Base-by-base conservation (phyloP, 1,140 invertebrate species). In the Physella acuta region DNA sequence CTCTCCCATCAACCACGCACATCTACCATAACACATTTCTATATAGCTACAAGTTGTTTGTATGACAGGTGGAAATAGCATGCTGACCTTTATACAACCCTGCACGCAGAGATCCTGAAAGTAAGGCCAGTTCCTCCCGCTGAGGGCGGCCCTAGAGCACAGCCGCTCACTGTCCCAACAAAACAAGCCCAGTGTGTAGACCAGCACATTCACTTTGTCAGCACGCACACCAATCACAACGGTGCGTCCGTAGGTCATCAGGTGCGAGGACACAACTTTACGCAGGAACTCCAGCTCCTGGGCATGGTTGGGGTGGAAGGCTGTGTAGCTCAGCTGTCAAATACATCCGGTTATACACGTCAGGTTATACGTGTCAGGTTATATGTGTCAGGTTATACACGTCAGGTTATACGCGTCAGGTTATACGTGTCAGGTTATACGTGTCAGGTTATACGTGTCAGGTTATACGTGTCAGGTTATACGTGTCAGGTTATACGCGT, bases 181-280 rank as follows among this genome's bases (percentile, higher is more conserved):
- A 66, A 81, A 81, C 68, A 81, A 56, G 37, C 76, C 75, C 63
- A 81, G 67, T n/a, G 79, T 78, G 34, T 74, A 74, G 28, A 81
- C 69, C 52, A 81, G 67, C 58, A 77, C 33, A 70, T 82, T 82
- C 2, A 82, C 78, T 70, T 75, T 71, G 8, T 79, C 76, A 17
- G 72, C 65, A 26, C 60, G 60, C 34, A 69, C 65, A 16, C 79
- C 80, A 36, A 79, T 67, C 16, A 82, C 76, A 16, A 82, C 61
- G 71, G 73, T 79, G 20, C 75, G 70, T 14, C 78, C 75, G 69
- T 77, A 80, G 2, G 80, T 81, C 74, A 79, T 81, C 0, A 82
- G 73, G 71, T 81, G 79, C 17, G 78, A 81, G 14, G 77, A 64
- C n/a, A 82, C 75, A 31, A 75, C 74, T 30, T 68, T 71, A 28